These are phyloP conservation scores for Gnathonemus longibarbis DNA, from an alignment of 2,113 vertebrate species.

Conservation along the genomic window DNA sequence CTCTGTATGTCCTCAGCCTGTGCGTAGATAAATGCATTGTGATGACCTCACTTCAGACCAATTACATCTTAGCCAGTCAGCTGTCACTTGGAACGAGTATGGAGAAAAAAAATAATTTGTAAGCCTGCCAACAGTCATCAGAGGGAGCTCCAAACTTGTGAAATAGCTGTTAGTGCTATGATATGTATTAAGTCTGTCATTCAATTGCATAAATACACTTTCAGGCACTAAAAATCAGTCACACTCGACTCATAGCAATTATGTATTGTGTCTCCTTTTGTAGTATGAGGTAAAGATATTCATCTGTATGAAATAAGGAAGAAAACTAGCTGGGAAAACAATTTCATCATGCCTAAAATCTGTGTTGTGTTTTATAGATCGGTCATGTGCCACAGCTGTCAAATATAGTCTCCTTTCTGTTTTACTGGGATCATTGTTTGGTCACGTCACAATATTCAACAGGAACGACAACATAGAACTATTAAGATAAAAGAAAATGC, in stretches of 20 bases:
- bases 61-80: constrained; percentile 96
- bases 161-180: constrained; percentile 43
- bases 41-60: constrained; percentile 97
- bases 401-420: neutral
- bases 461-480: constrained; percentile 40
- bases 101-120: constrained; percentile 67
- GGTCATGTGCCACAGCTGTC: neutral
- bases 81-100: constrained; percentile 77
- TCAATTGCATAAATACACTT: constrained; percentile 4
- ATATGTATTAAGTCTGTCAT: constrained; percentile 36
- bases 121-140: constrained; percentile 74
- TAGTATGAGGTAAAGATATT: neutral
- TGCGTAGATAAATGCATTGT: constrained; percentile 89
- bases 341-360: neutral
- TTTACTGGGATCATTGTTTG: constrained; percentile 11
- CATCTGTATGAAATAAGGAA: neutral
- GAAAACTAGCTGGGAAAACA: neutral
- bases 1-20: constrained; percentile 71
- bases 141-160: constrained; percentile 81
- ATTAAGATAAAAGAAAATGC: constrained; percentile 22
- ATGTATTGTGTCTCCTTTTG: neutral
- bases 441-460: neutral
- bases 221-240: neutral
- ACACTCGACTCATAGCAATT: neutral
- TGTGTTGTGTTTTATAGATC: neutral